Base-by-base conservation (phyloP, 2,113 vertebrate genomes). In the Protomyctophum bolini region DNA sequence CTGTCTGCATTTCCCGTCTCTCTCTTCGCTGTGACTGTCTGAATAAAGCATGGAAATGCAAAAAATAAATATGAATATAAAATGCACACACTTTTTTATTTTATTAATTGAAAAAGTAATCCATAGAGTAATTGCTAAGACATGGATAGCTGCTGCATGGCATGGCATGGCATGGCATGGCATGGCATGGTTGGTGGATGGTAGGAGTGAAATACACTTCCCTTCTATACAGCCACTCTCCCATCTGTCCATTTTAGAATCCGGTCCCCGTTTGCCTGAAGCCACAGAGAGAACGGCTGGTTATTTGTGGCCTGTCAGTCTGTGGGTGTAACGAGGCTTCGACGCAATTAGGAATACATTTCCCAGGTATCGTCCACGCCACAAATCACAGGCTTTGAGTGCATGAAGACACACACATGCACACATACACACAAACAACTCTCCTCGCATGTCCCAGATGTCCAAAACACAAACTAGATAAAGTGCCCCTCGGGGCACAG, bases 231-330 rank as follows among this genome's bases (percentile, higher is more conserved):
- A 60, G 75, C 29, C 83, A 76, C 84, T 79, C 76, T 71, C 73
- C 77, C 82, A 81, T 79, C 75, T 76, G 78, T 87, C 86, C 80
- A 70, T 85, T 85, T 87, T 81, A 75, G 78, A 73, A 68, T 81
- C 80, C 60, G 75, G 74, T 79, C 72, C 48, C 58, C 6, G 11
- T 49, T 76, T 46, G 72, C 76, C 78, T 70, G 76, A 74, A 83
- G 80, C 74, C 73, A 80, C 77, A 50, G 81, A 89, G 85, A 86
- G 88, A 84, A 82, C 86, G 85, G 81, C 78, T 70, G 76, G 87
- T 89, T 90, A 87, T 90, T 87, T 89, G 86, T 86, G 85, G 85
- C 88, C 86, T 87, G 84, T 85, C 89, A 87, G 81, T 90, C 84
- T 83, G 77, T 51, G 45, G 73, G 77, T 87, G 85, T 86, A 88